phyloP scores from a whole-genome alignment of 2,797 vertebrate genomes.

The Aulostomus chinensis region DNA sequence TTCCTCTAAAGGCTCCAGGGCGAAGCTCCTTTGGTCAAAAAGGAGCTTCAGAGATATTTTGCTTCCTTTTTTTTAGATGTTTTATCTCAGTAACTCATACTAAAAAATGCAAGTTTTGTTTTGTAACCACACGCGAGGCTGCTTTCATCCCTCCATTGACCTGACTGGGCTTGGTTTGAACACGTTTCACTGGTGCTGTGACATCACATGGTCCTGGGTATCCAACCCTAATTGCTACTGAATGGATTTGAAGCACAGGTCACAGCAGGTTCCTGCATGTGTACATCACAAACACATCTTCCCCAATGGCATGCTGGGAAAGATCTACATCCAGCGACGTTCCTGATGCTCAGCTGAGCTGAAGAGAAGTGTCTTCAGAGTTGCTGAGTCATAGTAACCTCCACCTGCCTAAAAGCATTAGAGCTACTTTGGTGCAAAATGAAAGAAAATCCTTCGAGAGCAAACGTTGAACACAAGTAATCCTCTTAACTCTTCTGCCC shows the following conservation, averaged over 20 bases:
- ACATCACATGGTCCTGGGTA: no score
- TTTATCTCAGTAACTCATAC: no score
- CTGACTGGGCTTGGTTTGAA: no score
- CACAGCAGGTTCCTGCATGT: neutral
- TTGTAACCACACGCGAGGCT: no score
- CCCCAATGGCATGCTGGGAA: conserved; percentile 26
- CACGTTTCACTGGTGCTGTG: no score
- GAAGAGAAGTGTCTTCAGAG: conserved; percentile 23
- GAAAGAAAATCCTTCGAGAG: conserved; percentile 23
- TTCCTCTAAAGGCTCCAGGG: no score
- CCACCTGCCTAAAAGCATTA: conserved; percentile 41
- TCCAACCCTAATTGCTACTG: neutral
- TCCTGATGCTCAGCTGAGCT: conserved; percentile 16
- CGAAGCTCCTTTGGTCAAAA: no score
- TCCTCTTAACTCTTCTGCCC: conserved; percentile 38
- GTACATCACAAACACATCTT: conserved; percentile 26
- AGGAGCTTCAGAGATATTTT: no score
- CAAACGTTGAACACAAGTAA: conserved; percentile 42
- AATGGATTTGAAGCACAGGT: neutral
- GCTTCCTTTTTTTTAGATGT: no score
- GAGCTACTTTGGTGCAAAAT: conserved; percentile 28
- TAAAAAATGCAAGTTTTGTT: no score
- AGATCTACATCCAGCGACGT: conserved; percentile 37
- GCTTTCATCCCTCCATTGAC: no score
- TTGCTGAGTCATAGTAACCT: conserved; percentile 10